Base-by-base conservation (phyloP, 2,113 vertebrate species). In the Trichechus manatus region DNA sequence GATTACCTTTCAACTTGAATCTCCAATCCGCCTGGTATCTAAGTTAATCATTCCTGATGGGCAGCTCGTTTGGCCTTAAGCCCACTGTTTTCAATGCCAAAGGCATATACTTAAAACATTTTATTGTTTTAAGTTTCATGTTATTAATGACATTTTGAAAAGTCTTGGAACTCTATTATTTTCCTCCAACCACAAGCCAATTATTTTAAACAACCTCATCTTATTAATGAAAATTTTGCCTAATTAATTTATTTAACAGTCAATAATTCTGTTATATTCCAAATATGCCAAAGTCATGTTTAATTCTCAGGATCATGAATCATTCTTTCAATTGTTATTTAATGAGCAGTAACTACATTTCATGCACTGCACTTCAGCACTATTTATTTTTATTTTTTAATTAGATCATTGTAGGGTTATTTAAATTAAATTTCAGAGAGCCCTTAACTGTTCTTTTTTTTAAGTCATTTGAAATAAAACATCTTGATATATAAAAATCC, bases 1-100 rank as follows among this genome's bases (percentile, higher is more conserved):
- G 84, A 94, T 97, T 96, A 89, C 78, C 66, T 96, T 97, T 96
- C 66, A 92, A 59, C 63, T 96, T 75, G 4, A 88, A 80, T 82
- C 72, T 95, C 31, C 17, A 66, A 94, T 39, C 9, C 66, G 93
- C 78, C 80, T 70, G 64, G 78, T 94, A 93, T 92, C 44, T 97
- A 94, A 96, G 95, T 80, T 82, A 96, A 94, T 95, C 80, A 92
- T 93, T 88, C 64, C 22, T 93, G 84, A 94, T 64, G 29, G 47
- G 9, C 61, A 92, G 29, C 61, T 95, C n/a, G 75, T 95, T 93
- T 97, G 70, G 2, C n/a, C 31, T 95, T 81, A 72, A 90, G 63
- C 22, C 1, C 31, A 77, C 36, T 78, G 20, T 89, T 92, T 84
- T 31, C 17, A 83, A 17, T 66, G 44, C 39, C 64, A 91, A 90